Conservation (phyloP, 2,113 vertebrate genomes). For the Miniopterus natalensis region DNA sequence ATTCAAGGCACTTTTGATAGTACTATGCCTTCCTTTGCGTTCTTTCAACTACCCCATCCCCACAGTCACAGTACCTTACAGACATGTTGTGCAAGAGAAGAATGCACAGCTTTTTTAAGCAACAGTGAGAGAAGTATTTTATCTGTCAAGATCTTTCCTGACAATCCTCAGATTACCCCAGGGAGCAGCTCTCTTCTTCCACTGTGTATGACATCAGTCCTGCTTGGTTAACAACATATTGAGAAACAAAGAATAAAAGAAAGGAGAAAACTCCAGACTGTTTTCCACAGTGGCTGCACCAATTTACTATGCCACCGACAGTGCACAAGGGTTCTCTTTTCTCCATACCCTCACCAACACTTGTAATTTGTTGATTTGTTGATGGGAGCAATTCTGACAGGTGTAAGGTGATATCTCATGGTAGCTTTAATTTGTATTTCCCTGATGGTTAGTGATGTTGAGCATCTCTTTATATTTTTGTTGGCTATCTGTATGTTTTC, state of each 20-base stretch:
- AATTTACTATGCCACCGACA: not conserved
- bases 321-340: not conserved
- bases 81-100: not conserved
- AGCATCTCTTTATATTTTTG: not conserved
- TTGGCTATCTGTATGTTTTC: not conserved
- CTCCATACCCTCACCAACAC: not conserved
- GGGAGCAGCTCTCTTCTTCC: not conserved
- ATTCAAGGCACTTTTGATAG: not conserved
- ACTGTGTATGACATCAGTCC: not conserved
- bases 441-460: not conserved
- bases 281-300: not conserved
- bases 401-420: not conserved
- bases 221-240: not conserved
- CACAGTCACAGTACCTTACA: not conserved
- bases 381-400: not conserved
- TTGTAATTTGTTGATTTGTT: not conserved
- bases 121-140: not conserved
- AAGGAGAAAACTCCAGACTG: not conserved
- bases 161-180: not conserved
- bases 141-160: not conserved
- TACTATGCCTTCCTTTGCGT: not conserved
- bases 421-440: not conserved
- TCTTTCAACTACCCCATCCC: not conserved
- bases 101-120: slow-evolving; percentile 18
- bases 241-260: not conserved